phyloP scores from a whole-genome alignment of 2,888 invertebrate genomes.

The Lottia gigantea region DNA sequence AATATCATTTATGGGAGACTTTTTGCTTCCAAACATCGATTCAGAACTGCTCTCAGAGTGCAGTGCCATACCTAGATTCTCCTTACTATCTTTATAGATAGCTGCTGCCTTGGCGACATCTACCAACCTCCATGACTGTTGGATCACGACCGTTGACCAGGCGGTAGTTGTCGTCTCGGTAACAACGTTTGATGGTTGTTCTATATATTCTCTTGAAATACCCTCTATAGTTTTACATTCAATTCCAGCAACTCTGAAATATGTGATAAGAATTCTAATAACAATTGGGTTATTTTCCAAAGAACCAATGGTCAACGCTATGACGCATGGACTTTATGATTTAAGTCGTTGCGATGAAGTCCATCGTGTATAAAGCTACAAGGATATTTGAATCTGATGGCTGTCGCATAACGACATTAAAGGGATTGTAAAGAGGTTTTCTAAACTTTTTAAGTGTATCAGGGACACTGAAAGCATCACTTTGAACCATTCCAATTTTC shows the following conservation, averaged over 20 bases:
- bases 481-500: no score
- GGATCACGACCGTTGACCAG: background rate
- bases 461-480: no score
- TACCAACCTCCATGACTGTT: background rate
- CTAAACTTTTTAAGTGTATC: no score
- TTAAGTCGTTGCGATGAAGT: no score
- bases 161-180: background rate
- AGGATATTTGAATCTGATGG: no score
- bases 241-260: background rate
- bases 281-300: no score
- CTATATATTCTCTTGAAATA: background rate
- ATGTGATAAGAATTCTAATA: background rate
- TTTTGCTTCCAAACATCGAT: background rate
- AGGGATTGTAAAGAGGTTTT: no score
- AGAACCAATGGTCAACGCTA: no score
- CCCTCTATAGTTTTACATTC: background rate
- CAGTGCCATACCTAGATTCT: background rate
- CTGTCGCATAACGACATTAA: no score
- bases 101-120: background rate
- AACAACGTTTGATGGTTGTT: conserved; percentile 7
- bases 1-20: conserved; percentile 14
- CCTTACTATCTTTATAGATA: background rate
- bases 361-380: no score
- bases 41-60: background rate
- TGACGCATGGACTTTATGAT: no score